phyloP scores from a whole-genome alignment of 2,113 vertebrate species.

The Phalacrocorax pelagicus region DNA sequence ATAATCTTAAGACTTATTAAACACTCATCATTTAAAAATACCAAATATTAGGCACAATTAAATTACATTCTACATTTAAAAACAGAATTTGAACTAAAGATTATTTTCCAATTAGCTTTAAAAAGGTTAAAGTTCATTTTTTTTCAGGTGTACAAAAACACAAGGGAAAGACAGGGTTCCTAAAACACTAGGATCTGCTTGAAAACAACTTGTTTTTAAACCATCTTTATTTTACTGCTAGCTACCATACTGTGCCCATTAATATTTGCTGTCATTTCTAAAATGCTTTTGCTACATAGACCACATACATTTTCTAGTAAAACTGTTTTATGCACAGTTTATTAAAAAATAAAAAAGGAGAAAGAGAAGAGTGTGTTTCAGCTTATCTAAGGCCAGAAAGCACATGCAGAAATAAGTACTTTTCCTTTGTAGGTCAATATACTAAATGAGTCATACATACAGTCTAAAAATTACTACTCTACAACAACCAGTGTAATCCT shows the following conservation, averaged over 20 bases:
- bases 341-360: neutral
- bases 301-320: neutral
- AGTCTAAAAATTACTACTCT: neutral
- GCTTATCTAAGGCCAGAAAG: neutral
- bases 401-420: neutral
- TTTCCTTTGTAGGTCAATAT: neutral
- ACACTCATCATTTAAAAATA: neutral
- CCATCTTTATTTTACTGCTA: neutral
- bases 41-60: neutral
- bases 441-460: neutral
- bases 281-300: neutral
- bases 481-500: neutral
- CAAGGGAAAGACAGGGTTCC: neutral
- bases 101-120: neutral
- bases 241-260: neutral
- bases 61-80: neutral
- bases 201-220: neutral
- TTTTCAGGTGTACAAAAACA: neutral
- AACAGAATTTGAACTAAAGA: neutral
- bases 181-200: neutral
- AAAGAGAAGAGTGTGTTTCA: neutral
- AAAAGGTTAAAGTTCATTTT: neutral
- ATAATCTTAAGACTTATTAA: neutral
- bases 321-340: neutral
- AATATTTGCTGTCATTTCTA: neutral